phyloP scores from a whole-genome alignment of 1,140 invertebrate species.

The Choristoneura fumiferana region DNA sequence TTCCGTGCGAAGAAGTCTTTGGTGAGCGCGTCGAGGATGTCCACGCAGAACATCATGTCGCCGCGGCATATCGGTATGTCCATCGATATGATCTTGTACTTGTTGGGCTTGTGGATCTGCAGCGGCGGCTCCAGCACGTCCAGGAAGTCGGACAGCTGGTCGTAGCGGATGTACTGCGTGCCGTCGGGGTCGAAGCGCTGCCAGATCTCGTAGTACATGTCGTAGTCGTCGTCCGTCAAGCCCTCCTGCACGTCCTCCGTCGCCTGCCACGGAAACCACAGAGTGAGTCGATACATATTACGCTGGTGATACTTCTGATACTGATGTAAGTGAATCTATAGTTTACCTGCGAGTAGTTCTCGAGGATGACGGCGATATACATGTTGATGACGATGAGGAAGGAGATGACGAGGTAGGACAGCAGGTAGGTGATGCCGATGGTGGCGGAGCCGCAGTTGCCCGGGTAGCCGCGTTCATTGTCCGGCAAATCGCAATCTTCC shows the following conservation, averaged over 20 bases:
- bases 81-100: constrained; percentile 99
- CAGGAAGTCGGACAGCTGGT: constrained; percentile 95
- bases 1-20: constrained; percentile 98
- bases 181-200: constrained; percentile 98
- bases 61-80: constrained; percentile 99
- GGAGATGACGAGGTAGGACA: constrained; percentile 97
- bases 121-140: constrained; percentile 96
- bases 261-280: constrained; percentile 74
- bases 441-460: constrained; percentile 95
- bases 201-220: constrained; percentile 99
- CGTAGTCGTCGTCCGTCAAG: constrained; percentile 98
- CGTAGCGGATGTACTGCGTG: constrained; percentile 97
- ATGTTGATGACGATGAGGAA: constrained; percentile 99
- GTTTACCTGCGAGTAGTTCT: constrained; percentile 94
- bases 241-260: constrained; percentile 99
- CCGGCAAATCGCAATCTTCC: constrained; percentile 92
- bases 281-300: too few relatives aligned
- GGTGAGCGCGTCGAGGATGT: constrained; percentile 97
- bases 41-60: constrained; percentile 97
- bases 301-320: too few relatives aligned
- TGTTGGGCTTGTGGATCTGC: constrained; percentile 98
- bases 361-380: constrained; percentile 99
- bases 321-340: neutral
- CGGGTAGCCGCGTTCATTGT: constrained; percentile 91
- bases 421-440: constrained; percentile 95